Evolutionary conservation across 2,888 invertebrate species (phyloP).

Genomic region (Xestia xanthographa): DNA sequence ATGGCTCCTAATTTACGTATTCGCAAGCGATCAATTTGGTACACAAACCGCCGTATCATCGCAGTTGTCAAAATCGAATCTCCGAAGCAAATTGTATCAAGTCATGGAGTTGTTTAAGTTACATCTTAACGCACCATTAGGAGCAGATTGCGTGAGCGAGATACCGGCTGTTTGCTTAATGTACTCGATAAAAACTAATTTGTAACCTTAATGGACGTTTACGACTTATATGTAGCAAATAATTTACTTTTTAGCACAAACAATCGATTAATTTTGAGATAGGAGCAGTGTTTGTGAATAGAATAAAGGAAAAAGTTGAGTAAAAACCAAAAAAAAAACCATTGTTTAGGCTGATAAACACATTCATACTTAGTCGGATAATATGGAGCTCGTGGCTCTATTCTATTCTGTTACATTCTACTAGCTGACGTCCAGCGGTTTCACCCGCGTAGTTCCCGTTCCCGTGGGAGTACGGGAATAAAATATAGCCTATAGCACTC

Average conservation of each 20-base stretch:
- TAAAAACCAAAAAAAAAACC: neutral
- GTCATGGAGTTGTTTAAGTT: slow-evolving; percentile 84
- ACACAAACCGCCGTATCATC: slow-evolving; percentile 63
- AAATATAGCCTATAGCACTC: no score
- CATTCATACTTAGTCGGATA: neutral
- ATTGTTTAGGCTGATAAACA: neutral
- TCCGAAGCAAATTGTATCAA: slow-evolving; percentile 82
- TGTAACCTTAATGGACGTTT: slow-evolving; percentile 70
- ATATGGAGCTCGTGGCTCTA: neutral
- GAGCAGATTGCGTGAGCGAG: slow-evolving; percentile 85
- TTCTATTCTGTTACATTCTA: neutral
- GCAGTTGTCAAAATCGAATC: slow-evolving; percentile 71
- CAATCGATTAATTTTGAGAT: neutral
- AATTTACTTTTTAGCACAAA: slow-evolving; percentile 14
- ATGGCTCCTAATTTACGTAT: neutral
- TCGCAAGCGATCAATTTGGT: slow-evolving; percentile 32
- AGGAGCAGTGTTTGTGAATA: neutral
- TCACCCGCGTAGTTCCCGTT: no score
- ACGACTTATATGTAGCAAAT: slow-evolving; percentile 24
- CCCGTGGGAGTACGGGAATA: no score
- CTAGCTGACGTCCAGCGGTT: no score
- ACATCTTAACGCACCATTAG: slow-evolving; percentile 88
- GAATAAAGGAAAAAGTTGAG: neutral
- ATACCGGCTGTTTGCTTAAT: slow-evolving; percentile 86
- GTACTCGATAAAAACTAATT: slow-evolving; percentile 86